Conservation (phyloP, 2,113 vertebrate species). For the Hyaena hyaena region DNA sequence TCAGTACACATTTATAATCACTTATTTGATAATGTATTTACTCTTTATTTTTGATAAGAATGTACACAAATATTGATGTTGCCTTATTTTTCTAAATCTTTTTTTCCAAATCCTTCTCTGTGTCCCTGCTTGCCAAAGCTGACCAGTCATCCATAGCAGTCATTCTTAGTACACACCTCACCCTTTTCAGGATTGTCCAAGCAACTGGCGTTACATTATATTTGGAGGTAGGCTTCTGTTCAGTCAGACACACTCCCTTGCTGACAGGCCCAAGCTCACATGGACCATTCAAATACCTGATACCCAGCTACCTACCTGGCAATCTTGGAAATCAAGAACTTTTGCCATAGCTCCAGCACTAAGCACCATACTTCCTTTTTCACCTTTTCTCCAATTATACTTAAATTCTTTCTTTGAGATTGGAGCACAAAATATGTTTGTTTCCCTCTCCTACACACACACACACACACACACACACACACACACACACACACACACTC, state of each 20-base stretch:
- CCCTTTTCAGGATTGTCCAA: neutral
- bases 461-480: fast-evolving
- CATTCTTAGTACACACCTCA: neutral
- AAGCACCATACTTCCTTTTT: neutral
- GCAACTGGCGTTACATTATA: neutral
- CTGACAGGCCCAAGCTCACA: neutral
- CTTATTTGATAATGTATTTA: neutral
- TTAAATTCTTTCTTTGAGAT: neutral
- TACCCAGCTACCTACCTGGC: neutral
- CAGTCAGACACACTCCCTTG: neutral
- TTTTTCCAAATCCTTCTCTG: neutral
- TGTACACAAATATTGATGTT: neutral
- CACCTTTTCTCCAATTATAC: neutral
- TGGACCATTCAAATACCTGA: neutral
- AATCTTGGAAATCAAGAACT: neutral
- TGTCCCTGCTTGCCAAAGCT: neutral
- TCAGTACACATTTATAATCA: neutral
- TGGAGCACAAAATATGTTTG: neutral
- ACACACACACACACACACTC: neutral
- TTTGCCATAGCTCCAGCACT: neutral
- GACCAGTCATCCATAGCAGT: neutral
- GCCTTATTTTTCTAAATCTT: neutral
- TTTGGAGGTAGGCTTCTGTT: neutral
- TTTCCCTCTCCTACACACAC: neutral
- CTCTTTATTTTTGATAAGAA: neutral